Evolutionary conservation across 2,888 invertebrate genomes (phyloP).

Genomic region (Melanostoma mellinum): DNA sequence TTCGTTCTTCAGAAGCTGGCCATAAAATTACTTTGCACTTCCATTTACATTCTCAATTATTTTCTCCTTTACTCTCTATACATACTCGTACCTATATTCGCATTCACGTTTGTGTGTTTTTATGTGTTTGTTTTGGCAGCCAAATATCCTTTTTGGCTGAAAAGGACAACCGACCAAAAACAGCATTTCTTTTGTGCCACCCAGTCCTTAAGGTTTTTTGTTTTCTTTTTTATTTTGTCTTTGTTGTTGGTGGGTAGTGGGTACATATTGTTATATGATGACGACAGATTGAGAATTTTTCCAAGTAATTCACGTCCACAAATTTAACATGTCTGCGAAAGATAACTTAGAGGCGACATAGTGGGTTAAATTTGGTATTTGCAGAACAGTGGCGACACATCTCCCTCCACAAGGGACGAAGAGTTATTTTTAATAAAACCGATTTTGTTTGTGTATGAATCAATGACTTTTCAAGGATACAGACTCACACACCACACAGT

Average conservation of each 20-base stretch:
- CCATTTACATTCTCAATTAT: constrained; percentile 25
- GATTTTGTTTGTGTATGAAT: not conserved
- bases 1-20: constrained; percentile 27
- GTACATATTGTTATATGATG: constrained; percentile 24
- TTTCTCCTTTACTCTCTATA: constrained; percentile 16
- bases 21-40: constrained; percentile 68
- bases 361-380: constrained; percentile 2
- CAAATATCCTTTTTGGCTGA: constrained; percentile 48
- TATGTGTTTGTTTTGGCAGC: constrained; percentile 67
- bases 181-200: constrained; percentile 51
- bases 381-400: constrained; percentile 58
- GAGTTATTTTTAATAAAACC: constrained; percentile 68
- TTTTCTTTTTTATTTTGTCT: not conserved
- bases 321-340: constrained; percentile 38
- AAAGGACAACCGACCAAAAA: constrained; percentile 52
- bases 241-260: not conserved
- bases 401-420: constrained; percentile 26
- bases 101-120: constrained; percentile 2
- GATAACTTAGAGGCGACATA: constrained; percentile 24
- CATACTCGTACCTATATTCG: not conserved
- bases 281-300: constrained; percentile 59
- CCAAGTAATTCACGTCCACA: constrained; percentile 59
- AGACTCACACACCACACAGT: not conserved
- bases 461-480: constrained; percentile 12
- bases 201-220: constrained; percentile 21